Conservation (phyloP, 2,113 vertebrate species). For the human (Homo sapiens) region DNA sequence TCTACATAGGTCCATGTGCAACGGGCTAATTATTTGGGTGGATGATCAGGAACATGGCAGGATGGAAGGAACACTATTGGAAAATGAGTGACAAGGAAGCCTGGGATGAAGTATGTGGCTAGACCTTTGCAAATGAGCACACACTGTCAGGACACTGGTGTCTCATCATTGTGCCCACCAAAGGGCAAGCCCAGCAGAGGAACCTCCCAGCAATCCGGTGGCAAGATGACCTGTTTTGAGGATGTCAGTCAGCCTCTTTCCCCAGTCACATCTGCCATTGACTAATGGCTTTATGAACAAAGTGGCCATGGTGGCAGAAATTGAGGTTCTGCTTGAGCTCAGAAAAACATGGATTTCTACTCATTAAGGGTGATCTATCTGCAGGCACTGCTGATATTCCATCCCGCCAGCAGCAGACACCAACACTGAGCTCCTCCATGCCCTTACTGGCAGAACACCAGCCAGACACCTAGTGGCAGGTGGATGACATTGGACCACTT, state of each 20-base stretch:
- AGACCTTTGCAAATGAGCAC: background rate
- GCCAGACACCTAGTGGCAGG: background rate
- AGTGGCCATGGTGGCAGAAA: background rate
- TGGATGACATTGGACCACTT: background rate
- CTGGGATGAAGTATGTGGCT: no score
- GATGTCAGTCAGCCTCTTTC: background rate
- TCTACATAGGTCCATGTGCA: background rate
- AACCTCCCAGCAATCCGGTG: background rate
- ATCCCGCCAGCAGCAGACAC: no score
- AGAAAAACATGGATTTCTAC: background rate
- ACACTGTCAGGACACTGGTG: no score
- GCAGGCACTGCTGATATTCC: background rate
- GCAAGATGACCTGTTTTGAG: background rate
- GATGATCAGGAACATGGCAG: background rate
- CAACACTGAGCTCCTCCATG: background rate
- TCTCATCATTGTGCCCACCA: background rate
- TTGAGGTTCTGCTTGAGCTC: background rate
- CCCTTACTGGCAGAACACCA: background rate
- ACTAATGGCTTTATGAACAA: background rate
- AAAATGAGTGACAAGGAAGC: background rate
- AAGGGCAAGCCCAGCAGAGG: background rate
- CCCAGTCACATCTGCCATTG: background rate
- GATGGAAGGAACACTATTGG: no score
- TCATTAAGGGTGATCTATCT: background rate
- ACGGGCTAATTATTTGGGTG: background rate